Conservation (phyloP, 2,888 invertebrate species). For the Drosophila helvetica region DNA sequence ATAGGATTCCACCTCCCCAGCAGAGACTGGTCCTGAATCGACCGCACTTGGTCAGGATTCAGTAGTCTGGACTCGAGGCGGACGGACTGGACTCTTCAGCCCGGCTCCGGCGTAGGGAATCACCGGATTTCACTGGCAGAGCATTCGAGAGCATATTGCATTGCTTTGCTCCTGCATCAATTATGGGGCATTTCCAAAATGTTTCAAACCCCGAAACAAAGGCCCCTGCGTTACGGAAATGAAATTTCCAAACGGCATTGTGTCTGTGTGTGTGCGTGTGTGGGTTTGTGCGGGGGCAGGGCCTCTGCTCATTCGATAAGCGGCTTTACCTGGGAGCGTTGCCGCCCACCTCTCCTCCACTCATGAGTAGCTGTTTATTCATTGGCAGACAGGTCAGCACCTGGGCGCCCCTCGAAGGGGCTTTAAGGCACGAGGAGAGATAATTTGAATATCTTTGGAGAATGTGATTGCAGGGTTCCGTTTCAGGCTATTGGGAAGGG, state of each 20-base stretch:
- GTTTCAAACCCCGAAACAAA: slow-evolving; percentile 21
- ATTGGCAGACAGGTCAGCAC: neutral
- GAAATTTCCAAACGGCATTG: neutral
- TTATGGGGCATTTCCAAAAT: slow-evolving; percentile 15
- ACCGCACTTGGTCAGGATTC: slow-evolving; percentile 5
- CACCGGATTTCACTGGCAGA: neutral
- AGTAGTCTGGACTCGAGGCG: neutral
- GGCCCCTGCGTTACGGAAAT: slow-evolving; percentile 16
- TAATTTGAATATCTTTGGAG: neutral
- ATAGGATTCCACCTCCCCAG: neutral
- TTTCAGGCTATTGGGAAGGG: neutral
- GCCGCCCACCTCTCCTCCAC: neutral
- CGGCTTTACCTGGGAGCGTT: neutral
- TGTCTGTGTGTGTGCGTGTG: neutral
- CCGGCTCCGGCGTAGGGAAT: neutral
- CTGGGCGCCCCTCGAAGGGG: neutral
- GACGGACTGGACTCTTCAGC: neutral
- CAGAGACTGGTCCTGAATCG: neutral
- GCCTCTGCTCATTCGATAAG: neutral
- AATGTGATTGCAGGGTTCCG: neutral
- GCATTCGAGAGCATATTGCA: slow-evolving; percentile 9
- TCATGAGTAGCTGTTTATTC: neutral
- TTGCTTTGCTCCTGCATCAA: slow-evolving; percentile 25
- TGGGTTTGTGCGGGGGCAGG: too few species aligned
- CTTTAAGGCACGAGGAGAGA: neutral